Conservation (phyloP, 2,888 invertebrate species). For the Tolmerus cingulatus region DNA sequence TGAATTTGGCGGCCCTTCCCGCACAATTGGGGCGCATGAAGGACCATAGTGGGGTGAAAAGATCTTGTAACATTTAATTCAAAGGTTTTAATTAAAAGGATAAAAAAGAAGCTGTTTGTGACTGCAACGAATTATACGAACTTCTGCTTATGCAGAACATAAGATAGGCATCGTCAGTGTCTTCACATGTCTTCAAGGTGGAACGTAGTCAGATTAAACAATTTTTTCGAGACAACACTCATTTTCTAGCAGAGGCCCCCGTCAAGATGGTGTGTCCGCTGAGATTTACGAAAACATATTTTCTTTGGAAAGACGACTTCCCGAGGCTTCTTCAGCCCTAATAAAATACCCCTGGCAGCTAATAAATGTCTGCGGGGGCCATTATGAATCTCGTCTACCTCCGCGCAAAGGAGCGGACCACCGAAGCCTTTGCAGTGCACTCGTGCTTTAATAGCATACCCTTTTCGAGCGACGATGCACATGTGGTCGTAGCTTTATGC, state of each 20-base stretch:
- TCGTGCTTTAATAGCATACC: not conserved
- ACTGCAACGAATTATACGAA: not conserved
- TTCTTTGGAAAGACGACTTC: not conserved
- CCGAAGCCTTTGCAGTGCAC: not conserved
- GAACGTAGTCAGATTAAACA: not conserved
- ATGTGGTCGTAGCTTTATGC: not conserved
- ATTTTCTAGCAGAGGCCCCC: not conserved
- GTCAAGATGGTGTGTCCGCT: not conserved
- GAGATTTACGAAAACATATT: not conserved
- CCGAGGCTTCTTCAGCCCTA: not conserved
- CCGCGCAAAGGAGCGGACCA: not conserved
- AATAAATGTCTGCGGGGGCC: not conserved
- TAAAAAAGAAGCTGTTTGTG: not conserved
- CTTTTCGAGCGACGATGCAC: not conserved
- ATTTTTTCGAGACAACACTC: not conserved
- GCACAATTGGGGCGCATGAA: not conserved
- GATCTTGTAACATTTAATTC: not conserved
- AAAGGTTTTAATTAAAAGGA: not conserved
- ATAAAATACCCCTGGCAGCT: not conserved
- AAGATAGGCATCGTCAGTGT: not conserved
- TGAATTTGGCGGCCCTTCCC: not conserved
- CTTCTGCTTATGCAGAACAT: not conserved
- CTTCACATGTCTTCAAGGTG: not conserved
- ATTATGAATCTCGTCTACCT: not conserved
- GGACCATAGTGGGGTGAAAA: not conserved